Conservation (phyloP, 2,888 invertebrate genomes). For the Mythimna albipuncta region DNA sequence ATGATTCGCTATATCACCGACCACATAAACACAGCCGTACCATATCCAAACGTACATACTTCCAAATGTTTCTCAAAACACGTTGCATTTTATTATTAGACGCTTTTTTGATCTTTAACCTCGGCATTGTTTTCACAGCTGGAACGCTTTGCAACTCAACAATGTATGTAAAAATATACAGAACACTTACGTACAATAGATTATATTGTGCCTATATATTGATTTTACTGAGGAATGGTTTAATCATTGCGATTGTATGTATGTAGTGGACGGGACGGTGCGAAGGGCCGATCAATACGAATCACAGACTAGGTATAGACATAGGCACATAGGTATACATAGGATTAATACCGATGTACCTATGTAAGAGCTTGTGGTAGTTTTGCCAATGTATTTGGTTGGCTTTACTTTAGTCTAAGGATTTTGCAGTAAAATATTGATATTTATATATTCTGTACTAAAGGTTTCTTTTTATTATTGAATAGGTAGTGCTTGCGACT, state of each 20-base stretch:
- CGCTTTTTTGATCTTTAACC: slow-evolving; percentile 65
- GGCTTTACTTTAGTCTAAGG: background rate
- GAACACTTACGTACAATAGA: slow-evolving; percentile 41
- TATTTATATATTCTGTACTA: background rate
- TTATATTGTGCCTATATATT: background rate
- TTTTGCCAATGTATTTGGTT: background rate
- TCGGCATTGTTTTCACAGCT: slow-evolving; percentile 63
- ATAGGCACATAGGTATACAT: background rate
- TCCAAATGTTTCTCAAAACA: slow-evolving; percentile 28
- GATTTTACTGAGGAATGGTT: slow-evolving; percentile 20
- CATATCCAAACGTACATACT: background rate
- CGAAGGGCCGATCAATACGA: slow-evolving; percentile 9
- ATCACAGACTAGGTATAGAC: background rate
- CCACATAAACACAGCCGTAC: background rate
- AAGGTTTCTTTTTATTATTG: background rate
- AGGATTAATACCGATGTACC: no score
- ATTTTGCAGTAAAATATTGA: no score
- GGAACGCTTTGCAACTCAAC: slow-evolving; percentile 46
- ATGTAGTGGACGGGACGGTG: background rate
- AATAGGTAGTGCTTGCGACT: no score
- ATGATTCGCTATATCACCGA: background rate
- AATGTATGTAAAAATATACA: slow-evolving; percentile 58
- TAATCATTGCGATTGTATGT: slow-evolving; percentile 11
- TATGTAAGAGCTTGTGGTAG: no score
- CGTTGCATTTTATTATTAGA: slow-evolving; percentile 57